Evolutionary conservation across 2,113 vertebrate genomes (phyloP), one percentile per base, ranked within the genome.

Genomic region (Odontophorus gujanensis): DNA sequence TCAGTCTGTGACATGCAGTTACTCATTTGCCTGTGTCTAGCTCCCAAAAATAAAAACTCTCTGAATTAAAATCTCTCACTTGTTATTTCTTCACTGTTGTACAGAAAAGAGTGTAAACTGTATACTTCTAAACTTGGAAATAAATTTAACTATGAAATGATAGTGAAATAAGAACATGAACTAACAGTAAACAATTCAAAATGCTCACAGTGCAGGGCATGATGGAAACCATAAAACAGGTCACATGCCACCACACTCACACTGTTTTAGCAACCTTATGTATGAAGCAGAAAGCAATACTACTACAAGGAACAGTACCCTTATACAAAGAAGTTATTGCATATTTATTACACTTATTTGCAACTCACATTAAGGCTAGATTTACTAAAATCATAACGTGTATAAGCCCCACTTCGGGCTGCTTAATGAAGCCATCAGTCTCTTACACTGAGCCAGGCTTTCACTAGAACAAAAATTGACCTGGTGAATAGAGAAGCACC

Each of bases 271-370:
- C 88, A 87, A 93, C 47, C 43, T 95, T 76, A 91, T 58, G 88
- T 34, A 81, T 65, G 81, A 97, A 97, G 81, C 92, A 88, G 32
- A 86, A 90, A 96, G 92, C 68, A 69, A 96, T 87, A 65, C 58
- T 84, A 91, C 92, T 72, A 85, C 81, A 90, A 89, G 72, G 87
- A 95, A 94, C 28, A 59, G 95, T 96, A 97, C 93, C 94, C 81
- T 92, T 92, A 85, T 85, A 96, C 74, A 92, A 79, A 96, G 47
- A 94, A 96, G 89, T 97, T 97, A 97, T 96, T 98, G 96, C 97
- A 95, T 97, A 97, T 96, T 96, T 94, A 95, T 94, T 84, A 96
- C 81, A 95, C 94, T 95, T 95, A 90, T 94, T 97, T 96, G 94
- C 92, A 91, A 95, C 81, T 92, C 90, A 95, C 92, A 92, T 95